These are phyloP conservation scores for Thymelicus lineola DNA, from an alignment of 2,888 invertebrate genomes.

Conservation along the genomic window DNA sequence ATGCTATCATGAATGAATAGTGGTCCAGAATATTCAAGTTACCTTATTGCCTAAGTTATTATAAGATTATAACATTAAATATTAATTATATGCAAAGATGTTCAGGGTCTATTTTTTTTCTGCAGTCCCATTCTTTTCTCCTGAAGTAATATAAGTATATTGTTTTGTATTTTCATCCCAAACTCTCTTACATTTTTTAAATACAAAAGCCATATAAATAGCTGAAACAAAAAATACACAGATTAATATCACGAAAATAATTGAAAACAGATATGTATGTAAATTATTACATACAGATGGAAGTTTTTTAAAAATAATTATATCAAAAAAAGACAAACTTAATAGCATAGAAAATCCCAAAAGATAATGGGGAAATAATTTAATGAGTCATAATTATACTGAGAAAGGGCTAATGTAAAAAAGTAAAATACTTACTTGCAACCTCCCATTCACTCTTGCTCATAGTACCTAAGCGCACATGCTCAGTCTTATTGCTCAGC, in stretches of 20 bases:
- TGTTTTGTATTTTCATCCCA: conserved; percentile 85
- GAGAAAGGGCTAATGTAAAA: too few relatives aligned
- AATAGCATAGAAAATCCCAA: too few relatives aligned
- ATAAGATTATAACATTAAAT: conserved; percentile 7
- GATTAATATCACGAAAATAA: conserved; percentile 24
- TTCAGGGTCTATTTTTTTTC: conserved; percentile 13
- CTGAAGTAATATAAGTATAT: conserved; percentile 62
- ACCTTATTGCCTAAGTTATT: neutral
- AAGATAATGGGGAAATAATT: neutral
- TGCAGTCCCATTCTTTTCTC: conserved; percentile 22
- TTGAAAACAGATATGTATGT: neutral
- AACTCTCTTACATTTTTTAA: conserved; percentile 89
- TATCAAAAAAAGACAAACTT: too few relatives aligned
- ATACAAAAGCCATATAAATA: conserved; percentile 91
- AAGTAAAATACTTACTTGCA: conserved; percentile 87
- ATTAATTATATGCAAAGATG: neutral
- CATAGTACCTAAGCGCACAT: conserved; percentile 90
- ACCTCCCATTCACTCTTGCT: conserved; percentile 97
- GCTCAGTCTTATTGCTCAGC: conserved; percentile 64
- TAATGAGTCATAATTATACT: neutral
- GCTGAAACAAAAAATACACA: conserved; percentile 78
- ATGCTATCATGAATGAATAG: neutral
- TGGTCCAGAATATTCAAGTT: neutral
- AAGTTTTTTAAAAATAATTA: too few relatives aligned
- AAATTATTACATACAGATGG: too few relatives aligned